Evolutionary conservation across 2,797 vertebrate genomes (phyloP), one percentile per base, ranked within the genome.

Genomic region (Oreonectes daqikongensis): DNA sequence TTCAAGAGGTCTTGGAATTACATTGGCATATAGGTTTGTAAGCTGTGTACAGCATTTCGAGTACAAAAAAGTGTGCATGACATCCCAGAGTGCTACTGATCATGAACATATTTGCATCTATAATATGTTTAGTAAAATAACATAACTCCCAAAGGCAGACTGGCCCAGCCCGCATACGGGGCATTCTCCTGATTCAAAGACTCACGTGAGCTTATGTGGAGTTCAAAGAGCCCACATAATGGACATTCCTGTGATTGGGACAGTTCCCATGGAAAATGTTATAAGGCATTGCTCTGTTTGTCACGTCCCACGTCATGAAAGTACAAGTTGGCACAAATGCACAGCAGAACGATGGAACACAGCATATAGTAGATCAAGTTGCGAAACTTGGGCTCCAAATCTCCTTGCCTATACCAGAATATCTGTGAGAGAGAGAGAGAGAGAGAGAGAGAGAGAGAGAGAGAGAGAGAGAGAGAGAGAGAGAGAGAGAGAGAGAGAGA

Each of bases 291-390:
- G 79, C 77, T 64, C 85, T 84, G 83, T 86, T 80, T 83, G 63
- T 94, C 88, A 88, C 86, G 92, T 88, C 46, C 91, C 87, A 98
- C 95, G 55, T 96, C 93, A 70, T 98, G 96, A 92, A 99, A 99
- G 92, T 98, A 99, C 88, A 99, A 90, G 92, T 98, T 99, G 86
- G 97, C 97, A 97, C 97, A 99, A 88, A 99, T 92, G 91, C 97
- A 99, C 89, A 99, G 93, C 93, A 97, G 94, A 89, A 95, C 87
- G 30, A 99, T 94, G 84, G 95, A 97, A 86, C 90, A 95, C 88
- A 98, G 89, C 90, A 95, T 95, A 86, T 96, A 99, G 93, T 98
- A 99, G 90, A 99, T 99, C 79, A 99, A 89, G 46, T 96, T 98
- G 89, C 97, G 93, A 84, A 98, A 99, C 88, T 99, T 99, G 22